Conservation (phyloP, 2,888 invertebrate species). For the Philhelius pedissequus region DNA sequence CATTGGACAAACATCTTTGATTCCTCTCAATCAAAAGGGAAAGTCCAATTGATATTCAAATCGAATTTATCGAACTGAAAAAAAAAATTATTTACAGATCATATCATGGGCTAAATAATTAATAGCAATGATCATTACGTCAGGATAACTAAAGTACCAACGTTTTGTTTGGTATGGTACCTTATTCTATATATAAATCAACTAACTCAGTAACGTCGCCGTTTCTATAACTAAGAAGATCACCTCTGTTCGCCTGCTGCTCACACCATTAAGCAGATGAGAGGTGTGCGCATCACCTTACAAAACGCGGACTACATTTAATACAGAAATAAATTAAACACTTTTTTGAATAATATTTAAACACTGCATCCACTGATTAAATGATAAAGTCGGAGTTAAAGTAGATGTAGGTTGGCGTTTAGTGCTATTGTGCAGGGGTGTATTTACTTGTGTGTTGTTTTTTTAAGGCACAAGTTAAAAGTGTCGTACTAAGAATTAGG, state of each 20-base stretch:
- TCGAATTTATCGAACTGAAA: slow-evolving; percentile 4
- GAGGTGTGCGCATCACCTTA: slow-evolving; percentile 41
- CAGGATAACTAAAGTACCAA: slow-evolving; percentile 26
- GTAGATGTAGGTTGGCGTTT: slow-evolving; percentile 28
- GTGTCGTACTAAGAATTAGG: neutral
- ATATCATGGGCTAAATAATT: slow-evolving; percentile 60
- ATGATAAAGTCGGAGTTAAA: slow-evolving; percentile 47
- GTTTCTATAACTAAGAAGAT: slow-evolving; percentile 2
- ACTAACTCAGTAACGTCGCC: neutral
- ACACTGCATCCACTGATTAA: slow-evolving; percentile 51
- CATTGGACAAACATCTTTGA: neutral
- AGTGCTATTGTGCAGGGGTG: slow-evolving; percentile 7
- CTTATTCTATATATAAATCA: neutral
- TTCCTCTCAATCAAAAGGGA: slow-evolving; percentile 45
- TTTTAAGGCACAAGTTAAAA: too few species aligned
- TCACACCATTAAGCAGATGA: slow-evolving; percentile 40
- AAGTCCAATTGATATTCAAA: slow-evolving; percentile 51
- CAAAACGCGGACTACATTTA: slow-evolving; percentile 54
- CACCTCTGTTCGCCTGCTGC: neutral
- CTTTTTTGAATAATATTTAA: slow-evolving; percentile 65
- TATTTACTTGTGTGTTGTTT: neutral
- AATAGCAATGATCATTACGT: slow-evolving; percentile 53
- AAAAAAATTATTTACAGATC: slow-evolving; percentile 26
- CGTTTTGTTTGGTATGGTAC: neutral
- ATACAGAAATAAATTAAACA: slow-evolving; percentile 67